Percentiles rank a stretch among this genome's conserved stretches.
These are phyloP conservation scores for Platorchestia sp. DNA, from an alignment of 1,140 invertebrate genomes.

Conservation along the genomic window DNA sequence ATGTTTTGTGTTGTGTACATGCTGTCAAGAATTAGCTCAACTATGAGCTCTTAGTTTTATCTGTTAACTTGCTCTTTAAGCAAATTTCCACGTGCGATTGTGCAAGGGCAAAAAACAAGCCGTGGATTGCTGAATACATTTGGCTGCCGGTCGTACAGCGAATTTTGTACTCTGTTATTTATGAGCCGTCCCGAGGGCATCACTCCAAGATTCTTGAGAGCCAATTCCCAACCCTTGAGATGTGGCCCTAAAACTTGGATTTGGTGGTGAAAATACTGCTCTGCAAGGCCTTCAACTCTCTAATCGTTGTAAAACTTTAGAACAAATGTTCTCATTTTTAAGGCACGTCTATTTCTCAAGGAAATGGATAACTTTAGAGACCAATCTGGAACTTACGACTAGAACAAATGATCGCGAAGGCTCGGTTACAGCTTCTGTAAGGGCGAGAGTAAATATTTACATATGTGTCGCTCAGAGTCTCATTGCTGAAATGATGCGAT, in stretches of 20 bases:
- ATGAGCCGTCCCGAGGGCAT: not conserved
- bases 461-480: not conserved
- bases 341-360: not conserved
- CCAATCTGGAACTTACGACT: slow-evolving; percentile 11
- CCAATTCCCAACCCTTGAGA: not conserved
- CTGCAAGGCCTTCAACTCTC: not conserved
- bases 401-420: not conserved
- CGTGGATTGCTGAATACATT: not conserved
- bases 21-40: too few species aligned
- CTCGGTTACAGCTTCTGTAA: not conserved
- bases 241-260: not conserved
- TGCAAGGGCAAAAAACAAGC: not conserved
- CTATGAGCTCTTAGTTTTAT: too few species aligned
- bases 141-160: not conserved
- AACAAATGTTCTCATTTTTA: slow-evolving; percentile 33
- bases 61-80: not conserved
- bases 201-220: not conserved
- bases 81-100: not conserved
- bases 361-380: slow-evolving; percentile 30
- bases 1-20: too few species aligned
- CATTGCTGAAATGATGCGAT: not conserved
- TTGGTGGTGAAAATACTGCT: not conserved
- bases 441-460: not conserved
- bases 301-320: slow-evolving; percentile 18
- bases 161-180: not conserved